Evolutionary conservation across 2,888 invertebrate genomes (phyloP), one percentile per base, ranked within the genome.

Genomic region (Hirtodrosophila trivittata): DNA sequence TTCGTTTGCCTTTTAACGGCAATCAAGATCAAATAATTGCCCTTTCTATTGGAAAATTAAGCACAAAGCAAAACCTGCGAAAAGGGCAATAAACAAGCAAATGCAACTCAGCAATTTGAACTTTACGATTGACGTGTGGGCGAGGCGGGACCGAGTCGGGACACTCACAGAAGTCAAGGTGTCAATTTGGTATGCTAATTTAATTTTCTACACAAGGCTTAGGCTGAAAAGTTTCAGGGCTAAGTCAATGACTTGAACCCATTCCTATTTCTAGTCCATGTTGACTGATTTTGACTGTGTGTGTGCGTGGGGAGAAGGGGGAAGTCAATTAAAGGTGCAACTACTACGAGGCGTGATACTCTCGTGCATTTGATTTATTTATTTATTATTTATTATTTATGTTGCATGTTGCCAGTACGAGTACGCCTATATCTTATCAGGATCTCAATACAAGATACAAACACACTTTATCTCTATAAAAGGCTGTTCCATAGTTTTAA

Each of bases 101-200:
- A 54, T 42, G 28, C 37, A 18, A 25, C 4, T 25, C 4, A 25
- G 25, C 25, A 28, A 51, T 32, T 13, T 30, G 51, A 38, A 45
- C 33, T 45, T 45, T 45, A 7, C 39, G 54, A 42, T 43, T 37
- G 10, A 49, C 50, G 49, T 57, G 18, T 21, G 18, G 18, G 18
- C n/a, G n/a, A n/a, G n/a, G n/a, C n/a, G n/a, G n/a, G n/a, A n/a
- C 18, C 18, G 18, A 3, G 18, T 3, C 18, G 50, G 50, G 26
- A 10, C n/a, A 37, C 37, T 9, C 14, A 42, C 28, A 32, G 30
- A 25, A 45, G 39, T 62, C 56, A 62, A 62, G 62, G 62, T 50
- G 62, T 50, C 57, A 50, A 62, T 57, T 62, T 45, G 50, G 43
- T 50, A 57, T 62, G 57, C 50, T 62, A 62, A 62, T 62, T 62